Percentiles rank a stretch among this genome's conserved stretches.
These are phyloP conservation scores for Drosophila kanekoi DNA, from an alignment of 2,888 invertebrate genomes.

Conservation along the genomic window DNA sequence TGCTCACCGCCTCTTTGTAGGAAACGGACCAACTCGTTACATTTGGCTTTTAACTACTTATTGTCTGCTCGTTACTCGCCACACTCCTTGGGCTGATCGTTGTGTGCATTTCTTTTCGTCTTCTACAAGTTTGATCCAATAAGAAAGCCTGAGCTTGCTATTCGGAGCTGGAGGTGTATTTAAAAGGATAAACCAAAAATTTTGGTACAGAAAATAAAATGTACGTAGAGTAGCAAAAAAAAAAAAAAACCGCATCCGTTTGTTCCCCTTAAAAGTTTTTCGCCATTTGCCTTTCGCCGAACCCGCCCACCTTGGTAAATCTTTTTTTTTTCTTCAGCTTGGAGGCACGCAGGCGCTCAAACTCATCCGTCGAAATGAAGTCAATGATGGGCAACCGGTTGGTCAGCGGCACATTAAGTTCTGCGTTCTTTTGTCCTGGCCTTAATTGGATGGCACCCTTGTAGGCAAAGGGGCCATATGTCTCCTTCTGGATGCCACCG, in stretches of 20 bases:
- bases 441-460: not conserved
- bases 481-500: not conserved
- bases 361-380: conserved; percentile 68
- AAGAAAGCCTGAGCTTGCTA: not conserved
- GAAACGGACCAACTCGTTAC: too few relatives aligned
- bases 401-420: conserved; percentile 59
- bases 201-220: not conserved
- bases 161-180: not conserved
- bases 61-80: too few relatives aligned
- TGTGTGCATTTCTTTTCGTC: too few relatives aligned
- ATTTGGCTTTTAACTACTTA: too few relatives aligned
- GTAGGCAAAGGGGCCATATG: not conserved
- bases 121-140: too few relatives aligned
- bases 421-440: not conserved
- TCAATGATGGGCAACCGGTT: conserved; percentile 67
- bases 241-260: too few relatives aligned
- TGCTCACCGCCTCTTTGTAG: too few relatives aligned
- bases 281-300: not conserved
- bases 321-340: conserved; percentile 5
- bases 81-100: too few relatives aligned
- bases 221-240: conserved; percentile 2
- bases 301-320: not conserved
- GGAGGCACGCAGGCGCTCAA: conserved; percentile 34
- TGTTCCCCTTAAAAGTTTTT: not conserved
- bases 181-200: conserved; percentile 10